Evolutionary conservation across 2,113 vertebrate species (phyloP).

Genomic region (Xenopus borealis): DNA sequence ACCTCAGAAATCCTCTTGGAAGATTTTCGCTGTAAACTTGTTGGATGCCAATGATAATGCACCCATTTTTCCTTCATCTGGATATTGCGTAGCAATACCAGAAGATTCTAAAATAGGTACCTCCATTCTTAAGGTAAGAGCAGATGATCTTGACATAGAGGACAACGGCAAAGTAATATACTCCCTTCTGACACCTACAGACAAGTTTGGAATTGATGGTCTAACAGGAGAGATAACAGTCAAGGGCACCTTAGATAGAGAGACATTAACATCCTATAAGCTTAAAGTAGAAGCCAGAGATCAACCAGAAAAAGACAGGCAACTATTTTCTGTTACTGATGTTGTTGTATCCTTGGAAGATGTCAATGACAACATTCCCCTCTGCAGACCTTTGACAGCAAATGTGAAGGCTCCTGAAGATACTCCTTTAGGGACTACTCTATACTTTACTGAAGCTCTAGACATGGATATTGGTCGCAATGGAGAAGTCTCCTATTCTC

Average conservation of each 20-base stretch:
- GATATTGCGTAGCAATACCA: constrained; percentile 73
- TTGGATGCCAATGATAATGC: constrained; percentile 87
- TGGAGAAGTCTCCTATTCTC: constrained; percentile 78
- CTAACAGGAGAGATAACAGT: constrained; percentile 80
- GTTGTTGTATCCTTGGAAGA: constrained; percentile 82
- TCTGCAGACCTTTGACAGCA: constrained; percentile 74
- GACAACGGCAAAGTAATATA: constrained; percentile 76
- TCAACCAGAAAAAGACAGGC: constrained; percentile 70
- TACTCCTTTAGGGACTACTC: constrained; percentile 74
- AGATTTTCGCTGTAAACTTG: constrained; percentile 83
- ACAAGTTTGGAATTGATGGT: constrained; percentile 79
- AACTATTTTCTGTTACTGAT: constrained; percentile 73
- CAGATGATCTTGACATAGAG: constrained; percentile 76
- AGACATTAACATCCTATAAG: constrained; percentile 70
- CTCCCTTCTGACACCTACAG: constrained; percentile 73
- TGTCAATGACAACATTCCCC: constrained; percentile 87
- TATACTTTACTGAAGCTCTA: constrained; percentile 85
- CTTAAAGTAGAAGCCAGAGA: constrained; percentile 84
- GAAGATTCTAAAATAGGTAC: constrained; percentile 77
- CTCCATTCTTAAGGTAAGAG: constrained; percentile 71
- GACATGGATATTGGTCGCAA: constrained; percentile 81
- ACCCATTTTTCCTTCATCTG: constrained; percentile 79
- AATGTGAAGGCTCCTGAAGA: constrained; percentile 86
- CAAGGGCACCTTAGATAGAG: constrained; percentile 77
- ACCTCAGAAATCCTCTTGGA: constrained; percentile 87